Percentiles rank a stretch among this genome's conserved stretches.
phyloP scores from a whole-genome alignment of 2,888 invertebrate species.

The Xestobium rufovillosum region DNA sequence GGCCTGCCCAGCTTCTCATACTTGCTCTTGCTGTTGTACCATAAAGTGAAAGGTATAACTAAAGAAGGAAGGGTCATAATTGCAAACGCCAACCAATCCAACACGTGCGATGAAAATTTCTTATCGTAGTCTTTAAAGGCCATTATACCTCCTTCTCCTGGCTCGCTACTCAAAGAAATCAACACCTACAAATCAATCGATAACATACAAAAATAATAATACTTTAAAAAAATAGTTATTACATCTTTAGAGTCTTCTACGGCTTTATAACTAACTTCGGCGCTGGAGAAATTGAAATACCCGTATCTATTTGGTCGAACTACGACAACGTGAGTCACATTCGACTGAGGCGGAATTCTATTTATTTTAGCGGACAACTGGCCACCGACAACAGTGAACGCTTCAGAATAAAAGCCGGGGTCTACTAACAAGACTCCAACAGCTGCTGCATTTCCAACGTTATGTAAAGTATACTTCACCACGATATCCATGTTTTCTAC shows the following conservation, averaged over 20 bases:
- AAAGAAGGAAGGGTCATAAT: constrained; percentile 94
- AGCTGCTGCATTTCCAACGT: constrained; percentile 88
- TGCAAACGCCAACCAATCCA: constrained; percentile 95
- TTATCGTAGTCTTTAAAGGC: constrained; percentile 90
- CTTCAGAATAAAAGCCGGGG: constrained; percentile 84
- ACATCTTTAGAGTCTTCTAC: constrained; percentile 75
- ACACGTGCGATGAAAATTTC: constrained; percentile 93
- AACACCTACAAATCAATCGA: constrained; percentile 65
- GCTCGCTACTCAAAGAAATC: constrained; percentile 73
- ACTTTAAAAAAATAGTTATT: constrained; percentile 25
- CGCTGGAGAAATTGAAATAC: constrained; percentile 95
- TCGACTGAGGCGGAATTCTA: constrained; percentile 85
- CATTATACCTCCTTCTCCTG: constrained; percentile 92
- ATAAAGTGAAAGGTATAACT: constrained; percentile 87
- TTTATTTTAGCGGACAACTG: constrained; percentile 75
- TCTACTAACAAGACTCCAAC: constrained; percentile 83
- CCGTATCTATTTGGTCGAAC: constrained; percentile 85
- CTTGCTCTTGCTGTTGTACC: constrained; percentile 92
- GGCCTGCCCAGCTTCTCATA: constrained; percentile 73
- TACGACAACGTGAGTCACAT: constrained; percentile 89
- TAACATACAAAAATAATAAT: too few species aligned
- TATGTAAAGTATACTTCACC: constrained; percentile 89
- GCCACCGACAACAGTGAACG: constrained; percentile 85
- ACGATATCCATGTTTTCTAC: constrained; percentile 96
- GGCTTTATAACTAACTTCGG: constrained; percentile 81